Evolutionary conservation across 2,888 invertebrate genomes (phyloP), one percentile per base, ranked within the genome.

Genomic region (Chouioia cunea): DNA sequence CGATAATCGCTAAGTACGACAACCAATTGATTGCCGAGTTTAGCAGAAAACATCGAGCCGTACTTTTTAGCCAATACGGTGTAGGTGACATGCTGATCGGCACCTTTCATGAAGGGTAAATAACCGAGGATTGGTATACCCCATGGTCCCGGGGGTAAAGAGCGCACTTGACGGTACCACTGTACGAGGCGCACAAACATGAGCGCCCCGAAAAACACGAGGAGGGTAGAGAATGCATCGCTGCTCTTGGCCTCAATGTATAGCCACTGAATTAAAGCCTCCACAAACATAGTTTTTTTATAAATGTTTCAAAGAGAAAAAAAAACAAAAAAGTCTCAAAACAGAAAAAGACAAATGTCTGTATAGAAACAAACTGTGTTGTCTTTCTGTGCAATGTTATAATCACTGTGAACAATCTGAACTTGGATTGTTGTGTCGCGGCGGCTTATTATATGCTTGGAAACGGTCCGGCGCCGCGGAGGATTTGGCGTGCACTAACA

Each of bases 1-100:
- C 92, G 91, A 86, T 95, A 93, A 87, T 96, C 96, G 87, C 93
- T 93, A 79, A 97, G 88, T 68, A 97, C 94, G 64, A 97, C 92
- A 12, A 94, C 91, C 73, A 95, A 88, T 82, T 96, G 93, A 77
- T 91, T 92, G 68, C 96, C 96, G 60, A 96, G 89, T 52, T 92
- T 88, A 10, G 94, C 90, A 68, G 93, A 93, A 87, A 95, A 95
- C 74, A 96, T 88, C 10, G 92, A 88, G 10, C 96, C 96, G 85
- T 95, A 96, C 79, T 89, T 90, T 75, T 91, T 89, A 52, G 94
- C 91, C 79, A 97, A 87, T 79, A 92, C 90, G 81, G 92, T 89
- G 86, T 93, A 94, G 68, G 92, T 91, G 65, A 94, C 89, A 86
- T 96, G 95, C 75, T 89, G 87, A 79, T 89, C 89, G 78, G 89